Conservation (phyloP, 2,888 invertebrate species). For the Rhopalosiphum nymphaeae region DNA sequence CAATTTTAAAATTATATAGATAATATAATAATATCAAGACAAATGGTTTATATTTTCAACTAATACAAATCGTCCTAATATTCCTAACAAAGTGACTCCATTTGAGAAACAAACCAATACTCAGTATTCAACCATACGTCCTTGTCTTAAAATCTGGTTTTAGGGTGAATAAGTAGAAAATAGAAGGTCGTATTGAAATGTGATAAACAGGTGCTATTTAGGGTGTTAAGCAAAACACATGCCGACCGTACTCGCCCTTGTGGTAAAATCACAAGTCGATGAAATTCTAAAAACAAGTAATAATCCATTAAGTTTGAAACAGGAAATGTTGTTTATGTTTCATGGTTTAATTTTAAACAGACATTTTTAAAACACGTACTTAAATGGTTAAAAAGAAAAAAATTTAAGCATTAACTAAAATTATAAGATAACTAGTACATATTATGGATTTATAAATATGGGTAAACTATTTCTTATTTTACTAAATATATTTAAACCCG, state of each 20-base stretch:
- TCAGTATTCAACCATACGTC: constrained; percentile 18
- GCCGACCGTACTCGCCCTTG: background rate
- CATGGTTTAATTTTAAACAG: constrained; percentile 5
- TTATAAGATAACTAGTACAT: background rate
- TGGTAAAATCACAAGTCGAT: constrained; percentile 24
- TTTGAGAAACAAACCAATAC: constrained; percentile 45
- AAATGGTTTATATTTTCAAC: background rate
- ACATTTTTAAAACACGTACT: background rate
- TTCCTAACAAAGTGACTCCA: background rate
- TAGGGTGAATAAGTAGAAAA: background rate
- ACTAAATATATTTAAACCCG: background rate
- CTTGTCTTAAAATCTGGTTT: constrained; percentile 49
- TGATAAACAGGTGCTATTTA: constrained; percentile 50
- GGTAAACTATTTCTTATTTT: background rate
- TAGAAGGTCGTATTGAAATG: constrained; percentile 43
- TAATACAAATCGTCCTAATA: background rate
- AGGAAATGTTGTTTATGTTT: constrained; percentile 28
- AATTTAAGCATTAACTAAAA: background rate
- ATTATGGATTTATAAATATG: background rate
- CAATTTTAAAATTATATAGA: background rate
- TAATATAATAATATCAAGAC: background rate
- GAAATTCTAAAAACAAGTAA: background rate
- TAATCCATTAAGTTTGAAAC: constrained; percentile 1
- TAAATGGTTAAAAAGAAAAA: background rate
- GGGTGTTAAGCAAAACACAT: constrained; percentile 38